Evolutionary conservation across 2,888 invertebrate species (phyloP), one percentile per base, ranked within the genome.

Genomic region (Melikaiella ostensackeni): DNA sequence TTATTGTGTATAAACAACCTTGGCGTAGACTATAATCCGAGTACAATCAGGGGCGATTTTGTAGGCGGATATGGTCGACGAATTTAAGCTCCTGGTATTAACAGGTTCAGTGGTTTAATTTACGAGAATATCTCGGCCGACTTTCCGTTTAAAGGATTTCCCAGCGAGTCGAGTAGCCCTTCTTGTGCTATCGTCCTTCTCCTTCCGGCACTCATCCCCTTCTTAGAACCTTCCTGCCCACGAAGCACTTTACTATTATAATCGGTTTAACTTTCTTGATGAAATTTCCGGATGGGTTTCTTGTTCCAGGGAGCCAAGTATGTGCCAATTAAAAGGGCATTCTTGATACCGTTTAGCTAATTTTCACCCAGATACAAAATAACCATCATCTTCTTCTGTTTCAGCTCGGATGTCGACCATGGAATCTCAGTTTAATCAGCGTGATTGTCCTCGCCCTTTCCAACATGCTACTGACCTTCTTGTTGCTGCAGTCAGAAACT

Each of bases 351-450:
- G 8, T 57, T 57, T 13, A 38, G 6, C 63, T n/a, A 8, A 61
- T 27, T 61, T 30, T 6, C 16, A 57, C 42, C 0, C 7, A 27
- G 38, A n/a, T 74, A 62, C n/a, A 16, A 9, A 55, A 57, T 38
- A n/a, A 21, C 5, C 13, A 61, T 27, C n/a, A 57, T 70, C 24
- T 75, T 42, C 42, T 78, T 81, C 74, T 79, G 1, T 89, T 87
- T 5, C 87, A 92, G 92, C 85, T 91, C 87, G 92, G 92, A 91
- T 93, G 95, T 86, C 94, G 95, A 84, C 93, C 94, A 89, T 95
- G 95, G 95, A 95, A 94, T 90, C 91, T 95, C 85, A 94, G 95
- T 86, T 92, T 95, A 81, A 91, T 94, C 78, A 93, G 94, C 84
- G 94, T 95, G 55, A 88, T 95, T 75, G 93, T 94, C 50, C 92